These are phyloP conservation scores for Philypnodon macrostomus DNA, from an alignment of 2,797 vertebrate species.

Conservation along the genomic window DNA sequence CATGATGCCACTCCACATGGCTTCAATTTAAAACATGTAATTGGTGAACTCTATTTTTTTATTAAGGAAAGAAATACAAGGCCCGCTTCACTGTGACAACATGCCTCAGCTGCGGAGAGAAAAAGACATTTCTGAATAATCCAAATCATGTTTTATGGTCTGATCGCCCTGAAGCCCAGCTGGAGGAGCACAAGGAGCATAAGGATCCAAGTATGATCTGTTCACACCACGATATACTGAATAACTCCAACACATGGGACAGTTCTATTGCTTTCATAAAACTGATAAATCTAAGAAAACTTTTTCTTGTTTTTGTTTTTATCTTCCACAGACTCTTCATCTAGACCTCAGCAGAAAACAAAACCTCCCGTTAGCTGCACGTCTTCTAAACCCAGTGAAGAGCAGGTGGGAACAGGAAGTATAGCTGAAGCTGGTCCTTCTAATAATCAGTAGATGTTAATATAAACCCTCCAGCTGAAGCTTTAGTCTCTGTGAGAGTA, in stretches of 20 bases:
- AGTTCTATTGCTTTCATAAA: no score
- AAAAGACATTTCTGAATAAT: conserved; percentile 77
- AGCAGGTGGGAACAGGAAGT: conserved; percentile 7
- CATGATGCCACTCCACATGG: no score
- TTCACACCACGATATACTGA: no score
- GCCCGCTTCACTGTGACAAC: conserved; percentile 75
- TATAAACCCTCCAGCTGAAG: not conserved
- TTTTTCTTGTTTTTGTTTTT: not conserved
- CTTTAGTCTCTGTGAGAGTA: conserved; percentile 16
- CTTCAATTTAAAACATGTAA: no score
- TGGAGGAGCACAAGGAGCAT: conserved; percentile 70
- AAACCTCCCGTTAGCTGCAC: conserved; percentile 2
- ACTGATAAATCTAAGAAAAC: no score
- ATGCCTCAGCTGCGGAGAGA: conserved; percentile 82
- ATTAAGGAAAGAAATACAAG: conserved; percentile 51
- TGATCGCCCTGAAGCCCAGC: conserved; percentile 81
- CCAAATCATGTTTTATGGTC: conserved; percentile 81
- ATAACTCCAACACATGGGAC: no score
- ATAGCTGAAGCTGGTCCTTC: not conserved
- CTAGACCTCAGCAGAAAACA: conserved; percentile 35
- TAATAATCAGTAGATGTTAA: not conserved
- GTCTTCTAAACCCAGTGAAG: conserved; percentile 21
- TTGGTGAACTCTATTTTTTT: not conserved
- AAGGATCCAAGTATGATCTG: conserved; percentile 61
- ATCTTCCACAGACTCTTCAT: conserved; percentile 34